Conservation (phyloP, 1,140 invertebrate species). For the Bradysia coprophila region DNA sequence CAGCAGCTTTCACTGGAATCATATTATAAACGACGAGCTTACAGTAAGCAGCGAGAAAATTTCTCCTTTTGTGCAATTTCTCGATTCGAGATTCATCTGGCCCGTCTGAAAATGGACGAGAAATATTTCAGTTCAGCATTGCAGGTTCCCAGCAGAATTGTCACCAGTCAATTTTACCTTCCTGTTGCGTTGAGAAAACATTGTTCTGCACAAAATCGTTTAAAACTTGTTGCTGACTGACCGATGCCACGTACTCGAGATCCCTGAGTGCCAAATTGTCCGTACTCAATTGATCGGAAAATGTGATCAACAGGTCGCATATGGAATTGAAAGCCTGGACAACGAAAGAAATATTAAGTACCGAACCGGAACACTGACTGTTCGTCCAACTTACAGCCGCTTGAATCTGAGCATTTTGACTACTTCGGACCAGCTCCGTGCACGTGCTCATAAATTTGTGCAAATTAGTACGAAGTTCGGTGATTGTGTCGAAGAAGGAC, state of each 20-base stretch:
- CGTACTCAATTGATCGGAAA: slow-evolving; percentile 65
- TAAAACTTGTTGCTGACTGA: slow-evolving; percentile 59
- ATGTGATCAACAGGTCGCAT: slow-evolving; percentile 89
- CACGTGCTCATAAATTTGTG: slow-evolving; percentile 56
- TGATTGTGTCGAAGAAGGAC: slow-evolving; percentile 10
- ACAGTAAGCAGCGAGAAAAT: slow-evolving; percentile 90
- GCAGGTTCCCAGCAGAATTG: background rate
- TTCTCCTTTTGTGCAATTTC: slow-evolving; percentile 87
- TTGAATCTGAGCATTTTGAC: slow-evolving; percentile 29
- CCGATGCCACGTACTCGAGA: slow-evolving; percentile 68
- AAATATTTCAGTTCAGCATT: background rate
- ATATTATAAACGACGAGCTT: slow-evolving; percentile 97
- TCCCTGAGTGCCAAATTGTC: slow-evolving; percentile 41
- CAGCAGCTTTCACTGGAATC: slow-evolving; percentile 75
- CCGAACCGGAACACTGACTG: background rate
- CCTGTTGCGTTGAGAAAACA: slow-evolving; percentile 48
- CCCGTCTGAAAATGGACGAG: slow-evolving; percentile 31
- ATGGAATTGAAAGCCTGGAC: slow-evolving; percentile 76
- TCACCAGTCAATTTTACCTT: slow-evolving; percentile 7
- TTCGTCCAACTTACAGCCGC: slow-evolving; percentile 26
- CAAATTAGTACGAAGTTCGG: slow-evolving; percentile 42
- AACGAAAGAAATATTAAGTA: slow-evolving; percentile 4
- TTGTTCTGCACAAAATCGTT: slow-evolving; percentile 85
- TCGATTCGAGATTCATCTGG: slow-evolving; percentile 91
- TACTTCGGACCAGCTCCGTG: slow-evolving; percentile 41